Evolutionary conservation across 2,888 invertebrate genomes (phyloP), one percentile per base, ranked within the genome.

Genomic region (Agrilus cyanescens): DNA sequence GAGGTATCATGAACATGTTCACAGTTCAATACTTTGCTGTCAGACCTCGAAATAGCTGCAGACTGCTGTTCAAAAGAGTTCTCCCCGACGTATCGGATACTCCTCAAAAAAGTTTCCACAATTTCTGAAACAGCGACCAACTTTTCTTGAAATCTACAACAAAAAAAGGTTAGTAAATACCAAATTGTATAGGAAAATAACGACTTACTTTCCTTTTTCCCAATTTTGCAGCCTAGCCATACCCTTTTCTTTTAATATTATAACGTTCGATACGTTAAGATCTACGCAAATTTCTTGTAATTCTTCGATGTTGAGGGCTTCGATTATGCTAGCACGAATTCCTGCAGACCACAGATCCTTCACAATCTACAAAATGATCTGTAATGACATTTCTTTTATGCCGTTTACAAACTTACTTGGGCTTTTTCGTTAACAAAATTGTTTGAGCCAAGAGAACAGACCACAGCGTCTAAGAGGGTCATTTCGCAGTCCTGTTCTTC

Each of bases 311-410:
- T 71, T 74, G 3, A 60, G 56, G 0, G 71, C 69, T 56, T 85
- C 82, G 18, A 81, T 68, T 41, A 79, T 68, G 25, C 74, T 74
- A 14, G 78, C 75, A 45, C 73, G 71, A 41, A 85, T 72, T 1
- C 85, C 85, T 1, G 75, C 73, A 0, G 73, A 67, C 86, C 91
- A 88, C 10, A 91, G 68, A 35, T 81, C 74, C 32, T 68, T 69
- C 46, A 79, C 60, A 12, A 79, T 68, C 63, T 66, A 46, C 35
- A 56, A 56, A 32, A 41, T 35, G 12, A 34, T 20, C 20, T 4
- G 6, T 5, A 4, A 4, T 13, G 14, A 6, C 6, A 6, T 4
- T 10, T 5, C 32, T 4, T 14, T 32, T 12, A 16, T 12, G 7
- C 16, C 30, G 16, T n/a, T 37, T 34, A 37, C 50, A 48, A 10